Conservation (phyloP, 2,113 vertebrate species). For the Fulmarus glacialis region DNA sequence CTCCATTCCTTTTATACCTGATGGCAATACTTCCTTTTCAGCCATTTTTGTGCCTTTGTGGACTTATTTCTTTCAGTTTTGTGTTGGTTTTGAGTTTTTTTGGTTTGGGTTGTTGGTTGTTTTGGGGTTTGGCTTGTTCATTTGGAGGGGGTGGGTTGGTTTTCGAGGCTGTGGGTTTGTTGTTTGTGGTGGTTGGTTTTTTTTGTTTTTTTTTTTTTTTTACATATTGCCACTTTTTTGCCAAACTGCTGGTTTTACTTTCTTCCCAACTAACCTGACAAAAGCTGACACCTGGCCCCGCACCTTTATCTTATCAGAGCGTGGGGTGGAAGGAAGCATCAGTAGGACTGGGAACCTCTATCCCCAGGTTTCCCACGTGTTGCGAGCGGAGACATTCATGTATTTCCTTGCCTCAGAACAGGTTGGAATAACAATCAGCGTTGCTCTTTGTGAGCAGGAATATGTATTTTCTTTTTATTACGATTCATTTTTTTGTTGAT, state of each 20-base stretch:
- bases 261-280: background rate
- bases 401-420: background rate
- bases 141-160: too few relatives aligned
- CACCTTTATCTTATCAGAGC: background rate
- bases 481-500: background rate
- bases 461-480: conserved; percentile 35
- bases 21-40: background rate
- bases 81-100: background rate
- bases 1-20: background rate
- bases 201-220: background rate
- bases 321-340: background rate
- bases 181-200: too few relatives aligned
- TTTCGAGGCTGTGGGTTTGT: background rate
- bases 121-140: background rate
- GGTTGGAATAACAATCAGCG: background rate
- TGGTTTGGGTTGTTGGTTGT: background rate
- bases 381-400: background rate
- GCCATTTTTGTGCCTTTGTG: background rate
- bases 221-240: background rate
- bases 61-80: background rate
- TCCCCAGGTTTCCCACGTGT: background rate
- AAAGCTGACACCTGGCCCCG: background rate
- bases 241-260: background rate
- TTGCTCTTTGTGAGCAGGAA: background rate
- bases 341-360: background rate